phyloP scores from a whole-genome alignment of 2,888 invertebrate genomes.

The Colostygia pectinataria region DNA sequence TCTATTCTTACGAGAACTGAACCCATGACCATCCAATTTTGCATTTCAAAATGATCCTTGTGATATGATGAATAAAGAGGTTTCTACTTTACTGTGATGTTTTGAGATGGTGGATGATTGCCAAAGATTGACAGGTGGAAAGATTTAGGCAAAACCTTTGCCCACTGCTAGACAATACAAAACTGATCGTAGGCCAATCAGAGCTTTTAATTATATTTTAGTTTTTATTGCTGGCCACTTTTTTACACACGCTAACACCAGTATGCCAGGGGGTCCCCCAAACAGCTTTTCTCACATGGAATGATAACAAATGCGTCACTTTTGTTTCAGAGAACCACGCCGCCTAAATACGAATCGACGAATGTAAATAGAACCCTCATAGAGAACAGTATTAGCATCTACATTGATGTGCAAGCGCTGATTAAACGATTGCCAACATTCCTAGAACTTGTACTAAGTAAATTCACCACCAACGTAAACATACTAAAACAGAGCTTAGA shows the following conservation, averaged over 20 bases:
- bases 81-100: no score
- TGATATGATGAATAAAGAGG: no score
- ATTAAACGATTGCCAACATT: slow-evolving; percentile 58
- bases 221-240: not conserved
- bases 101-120: no score
- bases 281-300: not conserved
- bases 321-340: slow-evolving; percentile 57
- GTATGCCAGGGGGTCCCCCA: slow-evolving; percentile 10
- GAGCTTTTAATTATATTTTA: no score
- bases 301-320: not conserved
- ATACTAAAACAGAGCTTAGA: slow-evolving; percentile 56
- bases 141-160: no score
- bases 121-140: no score
- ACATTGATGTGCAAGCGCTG: slow-evolving; percentile 59
- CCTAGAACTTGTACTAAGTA: slow-evolving; percentile 53
- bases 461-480: slow-evolving; percentile 52
- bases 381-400: slow-evolving; percentile 67
- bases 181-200: no score
- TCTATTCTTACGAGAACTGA: no score
- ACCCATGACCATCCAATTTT: no score
- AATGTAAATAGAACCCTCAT: slow-evolving; percentile 64
- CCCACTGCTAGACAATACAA: no score
- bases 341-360: slow-evolving; percentile 54
- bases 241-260: not conserved
- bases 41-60: no score